Percentiles rank a stretch among this genome's conserved stretches.
These are phyloP conservation scores for Tympanuchus pallidicinctus DNA, from an alignment of 2,113 vertebrate species.

Conservation along the genomic window DNA sequence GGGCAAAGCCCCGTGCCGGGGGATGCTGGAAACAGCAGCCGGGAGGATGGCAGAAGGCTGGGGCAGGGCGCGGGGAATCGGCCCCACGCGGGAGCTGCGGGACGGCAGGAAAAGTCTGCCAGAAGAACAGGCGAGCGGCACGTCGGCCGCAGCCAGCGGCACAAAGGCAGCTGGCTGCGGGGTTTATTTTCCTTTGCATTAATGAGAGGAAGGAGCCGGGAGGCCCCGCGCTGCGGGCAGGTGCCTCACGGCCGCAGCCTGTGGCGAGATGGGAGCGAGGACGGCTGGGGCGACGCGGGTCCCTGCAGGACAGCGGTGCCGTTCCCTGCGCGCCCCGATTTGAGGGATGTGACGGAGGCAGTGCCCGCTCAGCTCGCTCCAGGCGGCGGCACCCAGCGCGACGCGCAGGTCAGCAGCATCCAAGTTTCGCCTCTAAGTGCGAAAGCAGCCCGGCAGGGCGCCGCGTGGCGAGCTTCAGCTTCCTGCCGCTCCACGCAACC, in stretches of 20 bases:
- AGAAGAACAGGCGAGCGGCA: accelerated
- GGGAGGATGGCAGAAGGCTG: not conserved
- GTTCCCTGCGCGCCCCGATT: accelerated
- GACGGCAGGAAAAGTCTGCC: not conserved
- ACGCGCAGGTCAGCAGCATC: not conserved
- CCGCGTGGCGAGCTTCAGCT: not conserved
- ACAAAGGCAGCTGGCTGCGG: not conserved
- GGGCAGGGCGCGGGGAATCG: not conserved
- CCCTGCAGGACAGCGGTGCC: not conserved
- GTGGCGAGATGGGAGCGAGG: not conserved
- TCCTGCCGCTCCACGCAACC: not conserved
- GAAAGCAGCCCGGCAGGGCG: not conserved
- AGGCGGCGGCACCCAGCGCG: not conserved
- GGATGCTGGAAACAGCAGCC: not conserved
- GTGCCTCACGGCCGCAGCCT: not conserved
- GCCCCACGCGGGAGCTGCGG: not conserved
- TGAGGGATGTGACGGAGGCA: not conserved
- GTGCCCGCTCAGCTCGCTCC: accelerated
- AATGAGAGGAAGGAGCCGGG: not conserved
- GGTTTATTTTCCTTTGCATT: not conserved
- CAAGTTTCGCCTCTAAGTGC: not conserved
- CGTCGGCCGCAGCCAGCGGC: not conserved
- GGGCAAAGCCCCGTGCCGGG: not conserved
- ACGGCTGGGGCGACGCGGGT: not conserved
- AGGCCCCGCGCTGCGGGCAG: not conserved